Evolutionary conservation across 1,140 invertebrate species (phyloP).

Genomic region (Aphaenogaster rudis): DNA sequence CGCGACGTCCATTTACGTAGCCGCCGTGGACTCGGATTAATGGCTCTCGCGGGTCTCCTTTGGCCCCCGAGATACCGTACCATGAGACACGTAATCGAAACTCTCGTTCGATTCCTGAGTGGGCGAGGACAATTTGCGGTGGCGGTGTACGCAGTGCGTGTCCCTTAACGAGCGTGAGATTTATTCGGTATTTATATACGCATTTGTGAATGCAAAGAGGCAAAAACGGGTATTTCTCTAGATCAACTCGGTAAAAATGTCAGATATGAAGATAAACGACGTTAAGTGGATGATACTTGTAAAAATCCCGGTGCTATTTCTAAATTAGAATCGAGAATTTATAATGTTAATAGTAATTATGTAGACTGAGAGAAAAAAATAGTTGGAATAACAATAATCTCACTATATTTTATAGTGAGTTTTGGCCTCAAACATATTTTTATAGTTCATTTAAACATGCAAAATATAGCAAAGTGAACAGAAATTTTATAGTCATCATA

Average conservation of each 20-base stretch:
- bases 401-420: too few species aligned
- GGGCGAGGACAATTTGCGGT: constrained; percentile 70
- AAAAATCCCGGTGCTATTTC: neutral
- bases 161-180: constrained; percentile 51
- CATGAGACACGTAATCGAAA: constrained; percentile 64
- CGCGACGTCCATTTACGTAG: constrained; percentile 67
- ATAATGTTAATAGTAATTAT: neutral
- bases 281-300: neutral
- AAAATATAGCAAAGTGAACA: too few species aligned
- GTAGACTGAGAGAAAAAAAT: too few species aligned
- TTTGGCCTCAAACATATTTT: too few species aligned
- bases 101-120: constrained; percentile 55
- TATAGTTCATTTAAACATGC: too few species aligned
- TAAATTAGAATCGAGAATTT: neutral
- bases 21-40: constrained; percentile 67
- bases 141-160: constrained; percentile 12
- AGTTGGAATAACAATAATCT: too few species aligned
- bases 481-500: too few species aligned
- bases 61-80: constrained; percentile 60
- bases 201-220: neutral
- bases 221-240: neutral
- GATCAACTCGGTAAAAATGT: neutral
- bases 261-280: neutral
- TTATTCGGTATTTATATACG: constrained; percentile 52
- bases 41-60: constrained; percentile 64